Conservation (phyloP, 2,797 vertebrate genomes). For the Dipus sagitta region DNA sequence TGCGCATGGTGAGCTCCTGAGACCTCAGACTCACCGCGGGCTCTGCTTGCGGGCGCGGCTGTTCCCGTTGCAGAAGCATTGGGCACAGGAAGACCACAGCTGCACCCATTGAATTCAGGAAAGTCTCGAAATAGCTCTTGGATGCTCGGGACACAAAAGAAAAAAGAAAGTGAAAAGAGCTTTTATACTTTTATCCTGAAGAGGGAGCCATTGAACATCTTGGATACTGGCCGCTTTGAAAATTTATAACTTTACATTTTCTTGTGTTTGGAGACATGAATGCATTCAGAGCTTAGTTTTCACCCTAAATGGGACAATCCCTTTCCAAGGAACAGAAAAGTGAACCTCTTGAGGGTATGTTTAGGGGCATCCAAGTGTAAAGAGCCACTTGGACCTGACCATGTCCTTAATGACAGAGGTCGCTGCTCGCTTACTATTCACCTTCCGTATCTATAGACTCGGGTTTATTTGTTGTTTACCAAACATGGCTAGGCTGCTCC, state of each 20-base stretch:
- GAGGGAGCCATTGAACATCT: constrained; percentile 81
- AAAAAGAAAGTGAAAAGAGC: background rate
- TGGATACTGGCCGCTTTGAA: constrained; percentile 53
- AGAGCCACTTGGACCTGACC: background rate
- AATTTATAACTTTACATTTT: constrained; percentile 44
- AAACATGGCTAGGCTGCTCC: background rate
- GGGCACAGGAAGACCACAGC: background rate
- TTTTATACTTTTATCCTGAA: constrained; percentile 78
- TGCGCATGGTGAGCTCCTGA: background rate
- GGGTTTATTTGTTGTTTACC: constrained; percentile 37
- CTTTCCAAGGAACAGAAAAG: background rate
- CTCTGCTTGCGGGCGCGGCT: background rate
- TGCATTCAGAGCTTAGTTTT: background rate
- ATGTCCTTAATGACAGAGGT: background rate
- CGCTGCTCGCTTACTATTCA: constrained; percentile 9
- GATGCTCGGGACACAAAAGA: background rate
- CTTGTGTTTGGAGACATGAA: constrained; percentile 38
- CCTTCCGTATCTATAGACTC: background rate
- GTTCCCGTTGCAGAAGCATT: background rate
- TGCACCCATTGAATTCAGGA: background rate
- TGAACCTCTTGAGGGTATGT: background rate
- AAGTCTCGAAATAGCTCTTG: constrained; percentile 27
- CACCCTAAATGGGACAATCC: background rate
- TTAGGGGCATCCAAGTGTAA: background rate
- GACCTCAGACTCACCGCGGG: background rate